Percentiles rank a stretch among this genome's conserved stretches.
Evolutionary conservation across 2,797 vertebrate genomes (phyloP).

Genomic region (Sebastes wilsoni): DNA sequence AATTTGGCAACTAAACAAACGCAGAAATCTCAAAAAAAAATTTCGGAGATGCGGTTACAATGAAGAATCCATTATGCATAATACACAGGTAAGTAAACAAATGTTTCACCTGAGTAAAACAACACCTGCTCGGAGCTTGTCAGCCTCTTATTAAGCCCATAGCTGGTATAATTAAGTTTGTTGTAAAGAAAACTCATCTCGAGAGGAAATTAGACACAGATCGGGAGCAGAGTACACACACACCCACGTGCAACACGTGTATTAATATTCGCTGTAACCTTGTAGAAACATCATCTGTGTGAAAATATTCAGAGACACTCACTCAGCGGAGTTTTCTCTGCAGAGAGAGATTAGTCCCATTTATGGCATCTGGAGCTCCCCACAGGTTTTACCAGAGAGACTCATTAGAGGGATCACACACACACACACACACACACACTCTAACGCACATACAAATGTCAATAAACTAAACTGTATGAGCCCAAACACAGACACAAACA

Average conservation of each 20-base stretch:
- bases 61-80: neutral
- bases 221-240: neutral
- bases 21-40: neutral
- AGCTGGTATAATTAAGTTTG: constrained; percentile 16
- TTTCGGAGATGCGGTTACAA: neutral
- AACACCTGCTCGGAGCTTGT: neutral
- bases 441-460: neutral
- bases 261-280: constrained; percentile 11
- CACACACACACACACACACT: neutral
- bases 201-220: constrained; percentile 3
- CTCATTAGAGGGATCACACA: constrained; percentile 34
- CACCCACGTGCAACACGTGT: neutral
- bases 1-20: constrained; percentile 15
- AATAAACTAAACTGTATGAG: neutral
- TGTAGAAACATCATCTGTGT: constrained; percentile 5
- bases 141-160: constrained; percentile 1
- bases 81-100: neutral
- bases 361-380: constrained; percentile 35
- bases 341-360: constrained; percentile 40
- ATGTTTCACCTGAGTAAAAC: neutral
- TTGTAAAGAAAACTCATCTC: constrained; percentile 3
- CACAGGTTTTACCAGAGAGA: constrained; percentile 12
- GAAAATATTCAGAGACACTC: constrained; percentile 27
- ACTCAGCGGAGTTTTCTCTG: neutral
- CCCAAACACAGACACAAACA: neutral